A percentile compares a stretch with the other conserved stretches of the same genome.
These are phyloP conservation scores for Drosophila longiperda DNA, from an alignment of 2,888 invertebrate genomes.

Conservation along the genomic window DNA sequence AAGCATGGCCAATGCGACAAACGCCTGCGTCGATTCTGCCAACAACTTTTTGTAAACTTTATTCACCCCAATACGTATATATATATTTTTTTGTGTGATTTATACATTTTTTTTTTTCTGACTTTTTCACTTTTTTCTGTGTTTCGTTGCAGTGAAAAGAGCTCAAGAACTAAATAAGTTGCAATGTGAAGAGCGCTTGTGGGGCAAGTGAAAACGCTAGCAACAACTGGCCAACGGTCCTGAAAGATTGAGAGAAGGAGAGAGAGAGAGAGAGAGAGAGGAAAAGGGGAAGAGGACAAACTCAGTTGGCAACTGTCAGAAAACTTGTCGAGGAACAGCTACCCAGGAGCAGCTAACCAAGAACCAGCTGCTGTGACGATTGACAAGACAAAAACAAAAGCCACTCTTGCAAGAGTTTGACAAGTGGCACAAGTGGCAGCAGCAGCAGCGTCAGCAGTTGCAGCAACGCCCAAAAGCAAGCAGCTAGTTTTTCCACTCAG, in stretches of 20 bases:
- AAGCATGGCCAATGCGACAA: conserved; percentile 62
- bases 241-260: neutral
- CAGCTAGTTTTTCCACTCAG: conserved; percentile 44
- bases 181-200: conserved; percentile 74
- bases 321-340: conserved; percentile 63
- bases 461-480: conserved; percentile 44
- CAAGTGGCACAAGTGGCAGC: conserved; percentile 63
- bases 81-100: conserved; percentile 2
- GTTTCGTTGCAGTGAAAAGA: conserved; percentile 61
- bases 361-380: conserved; percentile 69
- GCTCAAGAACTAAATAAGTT: conserved; percentile 71
- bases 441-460: conserved; percentile 38
- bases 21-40: conserved; percentile 47
- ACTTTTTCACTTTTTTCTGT: conserved; percentile 49
- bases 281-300: conserved; percentile 38
- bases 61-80: conserved; percentile 9
- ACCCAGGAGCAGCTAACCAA: conserved; percentile 25
- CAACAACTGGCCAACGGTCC: conserved; percentile 12
- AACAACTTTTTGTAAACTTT: conserved; percentile 50
- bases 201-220: conserved; percentile 55
- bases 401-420: conserved; percentile 53
- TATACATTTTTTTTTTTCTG: conserved; percentile 7
- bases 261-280: neutral
- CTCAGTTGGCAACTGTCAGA: conserved; percentile 30
- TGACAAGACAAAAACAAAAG: conserved; percentile 77